Base-by-base conservation (phyloP, 1,140 invertebrate genomes). In the Pomacea maculata region DNA sequence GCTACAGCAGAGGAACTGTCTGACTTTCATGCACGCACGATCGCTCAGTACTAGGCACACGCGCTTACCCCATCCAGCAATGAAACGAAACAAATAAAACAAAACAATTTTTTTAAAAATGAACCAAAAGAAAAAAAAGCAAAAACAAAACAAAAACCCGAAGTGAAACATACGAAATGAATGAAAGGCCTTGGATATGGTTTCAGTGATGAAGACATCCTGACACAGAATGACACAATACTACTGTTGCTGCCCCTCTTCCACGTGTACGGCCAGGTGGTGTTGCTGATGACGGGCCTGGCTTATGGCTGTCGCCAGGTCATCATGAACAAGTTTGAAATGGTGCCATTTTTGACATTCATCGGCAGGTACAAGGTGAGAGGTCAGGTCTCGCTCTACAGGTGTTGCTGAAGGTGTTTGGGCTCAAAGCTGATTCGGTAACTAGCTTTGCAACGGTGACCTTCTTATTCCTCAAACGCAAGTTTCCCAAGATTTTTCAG, bases 211-310 rank as follows among this genome's bases (percentile, higher is more conserved):
- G n/a, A 57, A 21, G 15, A 25, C 21, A 15, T 25, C 15, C 14
- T 25, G 55, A 54, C 34, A 15, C 0, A 12, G n/a, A 14, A 64
- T 14, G 80, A 81, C 64, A 89, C 93, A 0, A 82, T 89, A 12
- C 52, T 92, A 15, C 87, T 88, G 1, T 90, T 97, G 12, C 88
- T 97, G 67, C 96, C 96, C 7, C 94, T 96, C 87, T 97, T 95
- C 85, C 97, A 98, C 86, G 95, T 95, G 80, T 97, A 95, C 87
- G 96, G 96, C 0, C 91, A 96, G 84, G 84, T 84, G 45, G 79
- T 84, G 17, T 83, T 87, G 19, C 81, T 92, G 76, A 76, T 84
- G 19, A 77, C 87, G 15, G 81, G 82, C 19, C 82, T 97, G 55
- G 84, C 91, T 0, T 85, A 87, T 15, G 96, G 96, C 0, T 82